Base-by-base conservation (phyloP, 35 echinoderm and acorn worm species). In the Amphiura filiformis region DNA sequence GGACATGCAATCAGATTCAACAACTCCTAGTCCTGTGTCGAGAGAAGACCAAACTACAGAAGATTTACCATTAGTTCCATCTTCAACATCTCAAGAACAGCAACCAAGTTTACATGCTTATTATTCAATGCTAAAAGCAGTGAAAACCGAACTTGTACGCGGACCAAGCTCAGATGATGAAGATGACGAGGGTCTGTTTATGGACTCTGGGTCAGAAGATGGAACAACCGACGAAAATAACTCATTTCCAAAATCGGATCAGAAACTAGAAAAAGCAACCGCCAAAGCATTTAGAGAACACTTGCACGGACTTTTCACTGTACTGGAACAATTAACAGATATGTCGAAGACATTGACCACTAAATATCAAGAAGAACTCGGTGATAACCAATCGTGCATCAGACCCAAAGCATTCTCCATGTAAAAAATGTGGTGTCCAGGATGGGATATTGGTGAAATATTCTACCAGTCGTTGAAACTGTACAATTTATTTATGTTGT, bases 231-330 rank as follows among this genome's bases (percentile, higher is more conserved):
- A 36, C 18, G 79, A 80, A 17, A 89, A 61, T 35, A 76, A 41
- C 13, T 86, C 78, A 34, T 47, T 9, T 47, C 41, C 41, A 47
- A 70, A 30, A 18, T 70, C 61, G 4, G 26, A 70, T 70, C 61
- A 70, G 1, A 70, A 70, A 70, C 39, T 90, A 37, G 65, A 89
- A 78, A 44, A 78, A 15, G 87, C 87, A 22, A 93, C 93, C 1
- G 96, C 96, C 1, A 40, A 87, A 18, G 82, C 91, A 32, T 99
- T 99, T 57, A 94, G 93, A 42, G 83, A 99, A 89, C 96, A 99
- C 78, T 83, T 99, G 34, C 83, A 77, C n/a, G 96, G 96, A 65
- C 89, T 99, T 61, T 94, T 95, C 49, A 88, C 81, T 30, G 79
- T 91, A 13, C 88, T 99, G 28, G 77, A 94, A 47, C 96, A 99